Conservation (phyloP, 2,797 vertebrate genomes). For the Pseudochaenichthys georgianus region DNA sequence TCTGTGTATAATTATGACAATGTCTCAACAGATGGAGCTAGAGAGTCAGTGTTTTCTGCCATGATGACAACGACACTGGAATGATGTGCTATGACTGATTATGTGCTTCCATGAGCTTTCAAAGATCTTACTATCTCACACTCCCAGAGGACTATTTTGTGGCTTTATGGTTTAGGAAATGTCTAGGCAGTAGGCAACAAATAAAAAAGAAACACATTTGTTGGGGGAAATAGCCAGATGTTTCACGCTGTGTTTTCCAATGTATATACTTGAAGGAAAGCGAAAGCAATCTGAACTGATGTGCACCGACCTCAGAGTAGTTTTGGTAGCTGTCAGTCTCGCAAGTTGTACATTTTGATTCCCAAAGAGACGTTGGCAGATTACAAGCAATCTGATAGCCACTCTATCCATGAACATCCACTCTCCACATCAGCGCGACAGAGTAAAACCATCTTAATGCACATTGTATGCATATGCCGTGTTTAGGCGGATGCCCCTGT, state of each 20-base stretch:
- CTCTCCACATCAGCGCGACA: slow-evolving; percentile 48
- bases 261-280: slow-evolving; percentile 40
- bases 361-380: slow-evolving; percentile 51
- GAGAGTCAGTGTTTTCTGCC: slow-evolving; percentile 60
- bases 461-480: slow-evolving; percentile 73
- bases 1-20: slow-evolving; percentile 25
- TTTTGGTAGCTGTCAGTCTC: slow-evolving; percentile 53
- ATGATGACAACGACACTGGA: slow-evolving; percentile 44
- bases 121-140: slow-evolving; percentile 59
- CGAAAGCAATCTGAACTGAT: slow-evolving; percentile 14
- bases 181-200: slow-evolving; percentile 62
- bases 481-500: slow-evolving; percentile 58
- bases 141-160: slow-evolving; percentile 55
- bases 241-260: slow-evolving; percentile 58
- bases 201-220: slow-evolving; percentile 53
- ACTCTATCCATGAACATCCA: slow-evolving; percentile 53
- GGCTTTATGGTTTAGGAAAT: slow-evolving; percentile 60
- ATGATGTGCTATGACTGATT: slow-evolving; percentile 58
- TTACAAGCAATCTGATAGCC: slow-evolving; percentile 50
- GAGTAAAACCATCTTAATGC: slow-evolving; percentile 71
- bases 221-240: slow-evolving; percentile 56
- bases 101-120: slow-evolving; percentile 62
- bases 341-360: slow-evolving; percentile 55
- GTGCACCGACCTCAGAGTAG: slow-evolving; percentile 29
- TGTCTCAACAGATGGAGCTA: slow-evolving; percentile 77